A percentile compares a stretch with the other conserved stretches of the same genome.
These are phyloP conservation scores for Lepidurus arcticus DNA, from an alignment of 1,140 invertebrate species.

Conservation along the genomic window DNA sequence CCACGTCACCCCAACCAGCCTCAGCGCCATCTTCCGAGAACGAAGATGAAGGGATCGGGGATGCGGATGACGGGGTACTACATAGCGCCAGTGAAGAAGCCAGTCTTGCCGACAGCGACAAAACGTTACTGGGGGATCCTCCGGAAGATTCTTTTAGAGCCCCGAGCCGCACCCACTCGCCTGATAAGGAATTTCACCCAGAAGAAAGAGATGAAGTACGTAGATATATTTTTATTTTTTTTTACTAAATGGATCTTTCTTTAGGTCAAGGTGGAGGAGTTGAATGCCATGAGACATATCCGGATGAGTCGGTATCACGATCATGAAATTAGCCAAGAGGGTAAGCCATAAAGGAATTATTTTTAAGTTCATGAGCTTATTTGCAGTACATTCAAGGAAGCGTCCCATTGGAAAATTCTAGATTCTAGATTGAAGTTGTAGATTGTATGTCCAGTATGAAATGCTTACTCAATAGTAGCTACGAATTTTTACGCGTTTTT, in stretches of 20 bases:
- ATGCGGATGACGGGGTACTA: constrained; percentile 5
- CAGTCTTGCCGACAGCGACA: constrained; percentile 62
- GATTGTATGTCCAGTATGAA: no score
- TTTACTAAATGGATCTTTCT: neutral
- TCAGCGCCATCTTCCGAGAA: constrained; percentile 25
- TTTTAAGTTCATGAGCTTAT: neutral
- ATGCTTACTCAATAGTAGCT: no score
- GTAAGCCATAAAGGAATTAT: neutral
- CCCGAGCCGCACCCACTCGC: neutral
- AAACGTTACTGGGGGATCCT: constrained; percentile 59
- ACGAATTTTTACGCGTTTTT: no score
- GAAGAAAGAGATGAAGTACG: neutral
- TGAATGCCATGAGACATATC: neutral
- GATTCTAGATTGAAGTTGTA: no score
- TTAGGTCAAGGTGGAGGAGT: neutral
- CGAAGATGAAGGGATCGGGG: neutral
- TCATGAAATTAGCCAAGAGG: neutral
- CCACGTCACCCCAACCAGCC: constrained; percentile 28
- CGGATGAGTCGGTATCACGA: neutral
- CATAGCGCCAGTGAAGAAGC: constrained; percentile 64
- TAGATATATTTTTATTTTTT: neutral
- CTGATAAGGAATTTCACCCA: neutral
- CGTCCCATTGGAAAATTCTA: no score
- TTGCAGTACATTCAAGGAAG: no score
- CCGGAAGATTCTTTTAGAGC: constrained; percentile 45